phyloP scores from a whole-genome alignment of 2,797 vertebrate species.

The Sebastes cheni region DNA sequence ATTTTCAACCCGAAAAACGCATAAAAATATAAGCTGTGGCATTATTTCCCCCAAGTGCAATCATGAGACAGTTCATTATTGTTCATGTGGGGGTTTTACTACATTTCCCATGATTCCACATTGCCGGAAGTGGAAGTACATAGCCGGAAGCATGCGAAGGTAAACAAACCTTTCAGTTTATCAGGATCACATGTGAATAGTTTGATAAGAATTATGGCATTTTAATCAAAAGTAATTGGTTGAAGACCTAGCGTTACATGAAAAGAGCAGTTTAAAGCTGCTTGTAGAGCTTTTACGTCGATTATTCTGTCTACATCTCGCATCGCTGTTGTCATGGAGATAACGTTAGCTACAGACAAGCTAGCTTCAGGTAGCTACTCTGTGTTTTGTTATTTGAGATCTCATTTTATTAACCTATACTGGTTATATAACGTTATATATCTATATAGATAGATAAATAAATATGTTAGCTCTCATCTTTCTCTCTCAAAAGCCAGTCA shows the following conservation, averaged over 20 bases:
- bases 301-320: fast-evolving
- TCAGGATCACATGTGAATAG: fast-evolving
- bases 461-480: too few relatives aligned
- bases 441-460: too few relatives aligned
- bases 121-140: conserved; percentile 21
- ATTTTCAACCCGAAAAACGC: fast-evolving
- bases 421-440: neutral
- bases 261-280: neutral
- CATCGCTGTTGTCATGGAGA: neutral
- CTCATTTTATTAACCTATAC: neutral
- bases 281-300: neutral
- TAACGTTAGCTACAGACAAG: neutral
- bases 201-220: fast-evolving
- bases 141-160: conserved; percentile 73
- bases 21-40: fast-evolving
- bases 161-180: conserved; percentile 49
- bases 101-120: conserved; percentile 73
- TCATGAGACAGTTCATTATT: neutral
- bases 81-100: conserved; percentile 22
- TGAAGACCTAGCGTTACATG: fast-evolving
- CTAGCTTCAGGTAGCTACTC: neutral
- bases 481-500: too few relatives aligned
- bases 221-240: fast-evolving
- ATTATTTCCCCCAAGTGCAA: neutral
- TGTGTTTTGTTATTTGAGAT: neutral